Conservation (phyloP, 2,113 vertebrate species). For the Aptenodytes forsteri region DNA sequence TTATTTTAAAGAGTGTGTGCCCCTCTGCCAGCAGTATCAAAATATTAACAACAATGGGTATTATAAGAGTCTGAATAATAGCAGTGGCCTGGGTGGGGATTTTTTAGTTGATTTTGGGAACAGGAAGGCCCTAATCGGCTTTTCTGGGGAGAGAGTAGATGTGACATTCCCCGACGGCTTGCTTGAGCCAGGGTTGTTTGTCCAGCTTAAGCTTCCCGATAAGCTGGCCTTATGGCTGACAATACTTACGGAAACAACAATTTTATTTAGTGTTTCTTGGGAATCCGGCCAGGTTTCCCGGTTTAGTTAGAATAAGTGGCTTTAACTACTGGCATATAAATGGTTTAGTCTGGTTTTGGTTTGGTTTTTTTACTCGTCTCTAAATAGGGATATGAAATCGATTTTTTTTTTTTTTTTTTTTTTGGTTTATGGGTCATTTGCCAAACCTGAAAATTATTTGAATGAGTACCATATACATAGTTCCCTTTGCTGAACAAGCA, state of each 20-base stretch:
- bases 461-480: background rate
- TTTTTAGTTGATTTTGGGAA: background rate
- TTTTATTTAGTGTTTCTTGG: background rate
- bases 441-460: background rate
- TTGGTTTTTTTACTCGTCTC: background rate
- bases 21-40: background rate
- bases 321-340: background rate
- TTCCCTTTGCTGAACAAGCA: background rate
- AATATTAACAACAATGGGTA: rapidly evolving
- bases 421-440: background rate
- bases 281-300: background rate
- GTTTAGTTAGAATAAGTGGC: background rate
- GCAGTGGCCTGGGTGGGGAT: background rate
- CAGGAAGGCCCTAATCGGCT: background rate
- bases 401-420: background rate
- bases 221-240: background rate
- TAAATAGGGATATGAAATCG: background rate
- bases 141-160: background rate
- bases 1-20: background rate
- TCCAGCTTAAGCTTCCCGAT: background rate
- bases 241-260: rapidly evolving
- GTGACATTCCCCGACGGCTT: background rate
- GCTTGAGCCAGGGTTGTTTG: background rate
- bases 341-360: background rate
- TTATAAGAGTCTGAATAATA: background rate